Evolutionary conservation across 2,113 vertebrate genomes (phyloP).

Genomic region (Eretmochelys imbricata): DNA sequence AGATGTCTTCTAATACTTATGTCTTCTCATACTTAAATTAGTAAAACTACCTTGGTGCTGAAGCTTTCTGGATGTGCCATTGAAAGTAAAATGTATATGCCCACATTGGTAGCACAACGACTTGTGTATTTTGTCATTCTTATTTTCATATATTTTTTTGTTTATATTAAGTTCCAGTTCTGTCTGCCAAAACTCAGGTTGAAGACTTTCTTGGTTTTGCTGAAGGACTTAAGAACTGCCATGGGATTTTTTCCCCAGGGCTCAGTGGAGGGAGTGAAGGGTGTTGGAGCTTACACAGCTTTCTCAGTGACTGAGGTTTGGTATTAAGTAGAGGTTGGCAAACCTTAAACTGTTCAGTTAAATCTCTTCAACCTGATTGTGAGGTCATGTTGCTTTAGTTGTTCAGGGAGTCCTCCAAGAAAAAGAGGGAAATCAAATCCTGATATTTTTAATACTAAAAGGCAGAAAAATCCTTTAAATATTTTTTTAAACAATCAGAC

Average conservation of each 20-base stretch:
- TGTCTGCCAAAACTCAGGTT: neutral
- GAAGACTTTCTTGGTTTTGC: neutral
- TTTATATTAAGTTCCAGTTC: neutral
- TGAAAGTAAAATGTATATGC: neutral
- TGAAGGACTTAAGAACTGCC: neutral
- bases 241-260: slow-evolving; percentile 1
- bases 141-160: neutral
- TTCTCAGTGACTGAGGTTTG: neutral
- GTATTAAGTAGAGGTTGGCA: neutral
- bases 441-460: neutral
- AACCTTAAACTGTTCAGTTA: neutral
- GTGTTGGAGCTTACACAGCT: neutral
- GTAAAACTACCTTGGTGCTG: neutral
- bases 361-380: neutral
- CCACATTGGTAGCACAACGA: neutral
- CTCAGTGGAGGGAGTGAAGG: neutral
- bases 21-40: neutral
- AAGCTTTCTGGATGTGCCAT: neutral
- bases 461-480: neutral
- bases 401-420: neutral
- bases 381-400: neutral
- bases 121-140: neutral
- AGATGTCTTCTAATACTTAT: neutral
- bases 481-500: neutral
- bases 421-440: neutral